Evolutionary conservation across 2,888 invertebrate species (phyloP), one percentile per base, ranked within the genome.

Genomic region (Orthosia gracilis): DNA sequence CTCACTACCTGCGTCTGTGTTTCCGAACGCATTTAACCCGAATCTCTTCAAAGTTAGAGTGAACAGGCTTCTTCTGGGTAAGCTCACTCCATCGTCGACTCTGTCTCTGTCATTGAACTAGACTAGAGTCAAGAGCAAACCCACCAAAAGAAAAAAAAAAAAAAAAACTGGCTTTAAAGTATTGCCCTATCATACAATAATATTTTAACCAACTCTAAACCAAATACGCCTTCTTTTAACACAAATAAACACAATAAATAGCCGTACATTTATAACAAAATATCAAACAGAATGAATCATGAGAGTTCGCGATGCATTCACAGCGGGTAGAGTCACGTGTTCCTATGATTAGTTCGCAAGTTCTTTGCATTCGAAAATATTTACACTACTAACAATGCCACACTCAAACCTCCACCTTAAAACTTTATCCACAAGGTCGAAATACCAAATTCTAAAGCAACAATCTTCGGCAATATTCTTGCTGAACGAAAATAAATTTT

Each of bases 331-430:
- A 64, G 87, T 80, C 94, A 95, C 95, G 95, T 95, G 95, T 82
- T 92, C 80, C 75, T 90, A 93, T 94, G 94, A 96, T 95, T 95
- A 93, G 93, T 93, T 93, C 89, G 80, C 87, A 89, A 89, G 92
- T 91, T 91, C 90, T 90, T 91, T 91, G 88, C 89, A 89, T 91
- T 87, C 12, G 70, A 86, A 83, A 87, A 88, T 87, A 85, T 86
- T 84, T 82, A 83, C 73, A 76, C 76, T 73, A 70, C n/a, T 12
- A 40, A 57, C 9, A 63, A 11, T 71, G 1, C 11, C 0, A 47
- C 55, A 77, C 3, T 55, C 2, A 1, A 79, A 50, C 65, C 12
- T 58, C 59, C 1, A 75, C 73, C 61, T 55, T 85, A 82, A 69
- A 7, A 0, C 0, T 7, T 18, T 15, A 0, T 0, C 0, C 0